These are phyloP conservation scores for Pelusios castaneus DNA, from an alignment of 2,113 vertebrate species.

Conservation along the genomic window DNA sequence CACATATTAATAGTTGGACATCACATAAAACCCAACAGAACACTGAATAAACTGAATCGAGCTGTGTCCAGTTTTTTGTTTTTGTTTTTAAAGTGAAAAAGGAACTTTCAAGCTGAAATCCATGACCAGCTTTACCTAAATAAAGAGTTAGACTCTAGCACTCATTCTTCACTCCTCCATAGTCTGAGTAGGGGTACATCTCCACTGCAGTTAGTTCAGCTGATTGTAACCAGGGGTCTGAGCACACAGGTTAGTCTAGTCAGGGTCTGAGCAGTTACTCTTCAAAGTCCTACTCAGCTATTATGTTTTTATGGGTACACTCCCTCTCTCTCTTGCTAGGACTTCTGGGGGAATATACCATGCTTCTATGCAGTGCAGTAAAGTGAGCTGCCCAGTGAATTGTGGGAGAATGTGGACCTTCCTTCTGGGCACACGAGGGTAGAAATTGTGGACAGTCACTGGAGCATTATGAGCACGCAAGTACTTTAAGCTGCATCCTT, in stretches of 20 bases:
- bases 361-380: neutral
- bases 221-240: neutral
- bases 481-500: neutral
- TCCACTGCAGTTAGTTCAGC: neutral
- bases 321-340: neutral
- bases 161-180: accelerated
- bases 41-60: neutral
- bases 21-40: neutral
- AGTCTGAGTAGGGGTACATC: neutral
- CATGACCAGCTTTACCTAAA: neutral
- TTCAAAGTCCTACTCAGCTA: neutral
- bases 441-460: neutral
- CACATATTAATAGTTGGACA: neutral
- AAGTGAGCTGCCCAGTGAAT: neutral
- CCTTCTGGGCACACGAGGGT: neutral
- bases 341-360: neutral
- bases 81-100: neutral
- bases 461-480: neutral
- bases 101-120: neutral
- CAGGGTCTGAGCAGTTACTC: neutral
- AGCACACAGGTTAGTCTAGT: neutral
- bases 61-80: accelerated
- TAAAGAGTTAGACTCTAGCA: neutral
- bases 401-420: neutral
- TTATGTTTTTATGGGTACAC: neutral